These are phyloP conservation scores for Apistogramma diplotaenia DNA, from an alignment of 2,113 vertebrate species.

Conservation along the genomic window DNA sequence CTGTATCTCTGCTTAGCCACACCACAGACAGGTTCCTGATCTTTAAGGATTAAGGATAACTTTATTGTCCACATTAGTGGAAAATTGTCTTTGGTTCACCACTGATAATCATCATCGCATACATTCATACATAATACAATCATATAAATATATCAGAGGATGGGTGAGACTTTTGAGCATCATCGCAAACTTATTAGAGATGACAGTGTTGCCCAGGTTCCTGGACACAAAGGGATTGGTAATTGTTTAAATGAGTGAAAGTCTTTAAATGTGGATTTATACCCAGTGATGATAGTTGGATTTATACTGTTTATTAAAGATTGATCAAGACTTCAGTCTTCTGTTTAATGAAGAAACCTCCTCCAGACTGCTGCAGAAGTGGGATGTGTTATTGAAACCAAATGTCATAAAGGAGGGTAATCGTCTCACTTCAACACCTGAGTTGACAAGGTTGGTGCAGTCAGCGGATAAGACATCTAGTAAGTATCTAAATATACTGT, in stretches of 20 bases:
- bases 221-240: background rate
- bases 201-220: background rate
- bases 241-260: background rate
- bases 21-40: constrained; percentile 11
- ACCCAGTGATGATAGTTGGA: background rate
- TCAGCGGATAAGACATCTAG: background rate
- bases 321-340: background rate
- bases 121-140: too few species aligned
- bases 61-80: too few species aligned
- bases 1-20: constrained; percentile 19
- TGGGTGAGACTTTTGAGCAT: constrained; percentile 15
- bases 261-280: background rate
- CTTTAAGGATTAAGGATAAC: too few species aligned
- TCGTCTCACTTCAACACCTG: background rate
- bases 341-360: background rate
- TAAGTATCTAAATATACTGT: background rate
- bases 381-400: background rate
- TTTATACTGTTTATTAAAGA: background rate
- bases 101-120: too few species aligned
- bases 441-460: background rate
- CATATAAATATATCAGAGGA: too few species aligned
- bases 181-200: background rate
- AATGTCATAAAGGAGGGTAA: background rate
- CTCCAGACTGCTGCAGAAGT: background rate
- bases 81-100: too few species aligned